These are phyloP conservation scores for Mamestra brassicae DNA, from an alignment of 2,888 invertebrate genomes.

Conservation along the genomic window DNA sequence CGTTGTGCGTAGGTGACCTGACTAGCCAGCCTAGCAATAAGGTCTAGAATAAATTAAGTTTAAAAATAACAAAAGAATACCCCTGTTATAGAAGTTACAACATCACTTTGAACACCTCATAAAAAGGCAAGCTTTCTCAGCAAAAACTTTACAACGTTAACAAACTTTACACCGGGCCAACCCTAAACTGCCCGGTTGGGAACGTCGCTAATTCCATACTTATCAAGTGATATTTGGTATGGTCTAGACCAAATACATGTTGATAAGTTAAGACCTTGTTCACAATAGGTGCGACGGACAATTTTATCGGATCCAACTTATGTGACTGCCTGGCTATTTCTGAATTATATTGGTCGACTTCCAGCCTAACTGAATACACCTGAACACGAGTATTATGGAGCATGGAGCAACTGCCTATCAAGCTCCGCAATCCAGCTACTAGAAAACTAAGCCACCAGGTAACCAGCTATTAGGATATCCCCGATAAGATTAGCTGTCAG, in stretches of 20 bases:
- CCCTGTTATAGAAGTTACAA: not conserved
- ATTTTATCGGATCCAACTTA: not conserved
- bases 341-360: too few species aligned
- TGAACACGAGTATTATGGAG: too few species aligned
- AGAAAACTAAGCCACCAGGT: too few species aligned
- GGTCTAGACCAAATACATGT: constrained; percentile 13
- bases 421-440: too few species aligned
- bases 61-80: not conserved
- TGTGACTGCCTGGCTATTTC: too few species aligned
- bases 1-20: too few species aligned
- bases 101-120: not conserved
- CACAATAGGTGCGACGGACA: not conserved
- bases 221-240: constrained; percentile 44
- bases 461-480: too few species aligned
- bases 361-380: too few species aligned
- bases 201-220: constrained; percentile 30
- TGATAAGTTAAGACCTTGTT: constrained; percentile 15
- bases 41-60: too few species aligned
- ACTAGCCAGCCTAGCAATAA: too few species aligned
- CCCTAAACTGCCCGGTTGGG: constrained; percentile 35
- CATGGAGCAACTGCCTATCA: too few species aligned
- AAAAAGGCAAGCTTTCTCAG: not conserved
- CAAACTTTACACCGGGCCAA: not conserved
- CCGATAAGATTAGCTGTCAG: too few species aligned
- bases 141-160: not conserved